These are phyloP conservation scores for Notodonta dromedarius DNA, from an alignment of 2,888 invertebrate genomes.

Conservation along the genomic window DNA sequence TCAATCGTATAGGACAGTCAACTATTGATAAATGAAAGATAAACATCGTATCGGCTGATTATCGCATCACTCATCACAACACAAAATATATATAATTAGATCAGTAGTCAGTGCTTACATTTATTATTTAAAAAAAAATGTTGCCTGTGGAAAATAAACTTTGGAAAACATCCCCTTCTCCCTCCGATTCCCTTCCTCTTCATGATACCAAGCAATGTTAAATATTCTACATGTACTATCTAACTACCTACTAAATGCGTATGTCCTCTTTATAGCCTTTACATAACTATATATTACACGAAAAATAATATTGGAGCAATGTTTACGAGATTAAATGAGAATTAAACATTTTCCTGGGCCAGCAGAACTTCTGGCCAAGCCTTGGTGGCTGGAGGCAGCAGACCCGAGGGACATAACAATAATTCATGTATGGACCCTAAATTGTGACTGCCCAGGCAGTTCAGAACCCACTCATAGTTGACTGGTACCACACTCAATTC, in stretches of 20 bases:
- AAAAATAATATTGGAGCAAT: neutral
- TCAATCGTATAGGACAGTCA: neutral
- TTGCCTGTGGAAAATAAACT: too few species aligned
- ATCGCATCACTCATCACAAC: neutral
- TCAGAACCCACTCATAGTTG: slow-evolving; percentile 79
- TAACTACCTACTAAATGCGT: too few species aligned
- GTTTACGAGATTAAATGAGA: neutral
- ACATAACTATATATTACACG: neutral
- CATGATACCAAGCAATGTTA: too few species aligned
- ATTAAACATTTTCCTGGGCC: slow-evolving; percentile 47
- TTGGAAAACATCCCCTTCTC: too few species aligned
- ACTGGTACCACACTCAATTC: slow-evolving; percentile 69
- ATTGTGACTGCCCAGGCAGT: slow-evolving; percentile 69
- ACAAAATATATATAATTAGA: neutral
- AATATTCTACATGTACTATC: too few species aligned
- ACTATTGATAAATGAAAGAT: neutral
- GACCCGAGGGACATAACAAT: slow-evolving; percentile 63
- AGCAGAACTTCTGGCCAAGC: slow-evolving; percentile 61
- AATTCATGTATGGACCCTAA: slow-evolving; percentile 60
- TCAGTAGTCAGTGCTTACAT: neutral
- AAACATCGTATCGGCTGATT: neutral
- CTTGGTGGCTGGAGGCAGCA: slow-evolving; percentile 49
- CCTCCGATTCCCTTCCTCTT: too few species aligned
- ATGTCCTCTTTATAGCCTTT: neutral
- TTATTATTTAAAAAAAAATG: too few species aligned